Base-by-base conservation (phyloP, 2,113 vertebrate species). In the Campylomormyrus numenius region DNA sequence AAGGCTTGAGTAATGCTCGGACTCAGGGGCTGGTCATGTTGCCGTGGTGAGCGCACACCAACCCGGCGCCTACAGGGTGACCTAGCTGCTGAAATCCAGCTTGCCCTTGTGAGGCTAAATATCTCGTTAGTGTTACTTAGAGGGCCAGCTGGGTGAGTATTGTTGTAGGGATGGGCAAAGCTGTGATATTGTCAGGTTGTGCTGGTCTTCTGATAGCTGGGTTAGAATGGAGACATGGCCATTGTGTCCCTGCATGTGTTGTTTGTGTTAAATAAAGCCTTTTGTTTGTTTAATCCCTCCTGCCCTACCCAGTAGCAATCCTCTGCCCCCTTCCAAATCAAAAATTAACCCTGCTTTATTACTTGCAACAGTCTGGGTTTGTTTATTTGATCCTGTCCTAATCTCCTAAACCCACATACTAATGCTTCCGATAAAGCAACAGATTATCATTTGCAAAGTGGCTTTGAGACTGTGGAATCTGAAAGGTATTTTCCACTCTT, bases 341-440 rank as follows among this genome's bases (percentile, higher is more conserved):
- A 86, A 86, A 86, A 86, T 86, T 86, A 86, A 86, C 46, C 11
- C 5, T 42, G 24, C 24, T 49, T 86, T 86, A 86, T 86, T 86
- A 50, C 45, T 27, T 11, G 84, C 48, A 48, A 27, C 45, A 86
- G 49, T 10, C 84, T 86, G 84, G 24, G 84, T 31, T 86, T 86
- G 48, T 50, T 86, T 50, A 27, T 50, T 86, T 86, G 84, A 86
- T 86, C 48, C n/a, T 86, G 45, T 49, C 84, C 48, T 50, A 86
- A 86, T 86, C 48, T 15, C 24, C 21, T 5, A n/a, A 15, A 85
- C 24, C 84, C n/a, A 48, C n/a, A 13, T 31, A 50, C 49, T 86
- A 86, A 50, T 86, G 45, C 84, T 86, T 11, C n/a, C 11, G 1
- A 31, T 50, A 50, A 86, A 86, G 46, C 10, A 86, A 50, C 10